phyloP scores from a whole-genome alignment of 2,113 vertebrate species.

The Oreotrochilus melanogaster region DNA sequence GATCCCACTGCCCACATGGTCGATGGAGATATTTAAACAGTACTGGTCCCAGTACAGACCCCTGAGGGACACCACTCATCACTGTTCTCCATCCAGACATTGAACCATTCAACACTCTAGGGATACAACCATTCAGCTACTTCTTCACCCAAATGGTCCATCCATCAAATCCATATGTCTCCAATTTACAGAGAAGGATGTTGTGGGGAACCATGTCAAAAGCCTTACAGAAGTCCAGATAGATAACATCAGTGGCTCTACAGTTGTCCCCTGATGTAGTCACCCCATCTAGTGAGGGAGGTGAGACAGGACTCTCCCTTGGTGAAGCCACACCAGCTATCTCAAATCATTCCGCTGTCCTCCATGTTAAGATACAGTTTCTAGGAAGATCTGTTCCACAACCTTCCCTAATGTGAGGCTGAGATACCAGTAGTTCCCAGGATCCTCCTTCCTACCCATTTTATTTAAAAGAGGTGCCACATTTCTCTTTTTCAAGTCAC shows the following conservation, averaged over 20 bases:
- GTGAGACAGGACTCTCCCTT: not conserved
- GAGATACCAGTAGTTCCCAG: not conserved
- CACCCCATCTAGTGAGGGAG: not conserved
- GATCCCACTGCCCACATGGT: accelerated
- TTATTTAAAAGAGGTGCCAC: not conserved
- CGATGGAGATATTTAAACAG: not conserved
- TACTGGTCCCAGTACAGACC: accelerated
- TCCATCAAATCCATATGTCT: accelerated
- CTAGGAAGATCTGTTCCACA: not conserved
- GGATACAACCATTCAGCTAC: not conserved
- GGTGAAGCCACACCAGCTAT: not conserved
- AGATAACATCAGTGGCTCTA: not conserved
- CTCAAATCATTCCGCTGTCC: not conserved
- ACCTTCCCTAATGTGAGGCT: not conserved
- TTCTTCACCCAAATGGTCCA: not conserved
- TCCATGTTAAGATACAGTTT: not conserved
- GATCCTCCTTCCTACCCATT: not conserved
- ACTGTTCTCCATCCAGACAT: not conserved
- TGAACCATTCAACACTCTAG: not conserved
- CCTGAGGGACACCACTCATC: not conserved
- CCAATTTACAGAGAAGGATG: not conserved
- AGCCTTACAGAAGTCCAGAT: not conserved
- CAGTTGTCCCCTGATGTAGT: not conserved
- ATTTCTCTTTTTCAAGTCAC: not conserved
- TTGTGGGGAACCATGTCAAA: accelerated